phyloP scores from a whole-genome alignment of 2,797 vertebrate genomes.

The Eurystomus glaucurus region DNA sequence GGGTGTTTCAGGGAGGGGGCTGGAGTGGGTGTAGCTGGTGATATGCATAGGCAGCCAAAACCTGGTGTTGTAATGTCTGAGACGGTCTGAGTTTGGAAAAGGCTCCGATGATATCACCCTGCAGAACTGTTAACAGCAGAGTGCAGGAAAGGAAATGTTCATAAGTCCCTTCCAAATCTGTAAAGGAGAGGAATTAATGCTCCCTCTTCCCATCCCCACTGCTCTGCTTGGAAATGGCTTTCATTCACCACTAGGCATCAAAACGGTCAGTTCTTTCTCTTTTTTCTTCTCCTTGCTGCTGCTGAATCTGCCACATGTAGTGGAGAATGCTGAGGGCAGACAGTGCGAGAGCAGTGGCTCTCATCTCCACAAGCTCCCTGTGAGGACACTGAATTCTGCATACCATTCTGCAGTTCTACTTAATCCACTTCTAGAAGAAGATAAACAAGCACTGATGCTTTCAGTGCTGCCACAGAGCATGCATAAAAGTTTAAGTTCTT shows the following conservation, averaged over 20 bases:
- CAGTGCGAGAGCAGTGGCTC: background rate
- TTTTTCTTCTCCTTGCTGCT: background rate
- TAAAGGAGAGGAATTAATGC: slow-evolving; percentile 40
- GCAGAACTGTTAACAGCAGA: slow-evolving; percentile 46
- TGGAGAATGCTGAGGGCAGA: background rate
- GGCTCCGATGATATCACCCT: slow-evolving; percentile 57
- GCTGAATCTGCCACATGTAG: background rate
- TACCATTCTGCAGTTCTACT: background rate
- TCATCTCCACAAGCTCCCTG: background rate
- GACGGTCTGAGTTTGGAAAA: slow-evolving; percentile 59
- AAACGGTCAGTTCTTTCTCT: background rate
- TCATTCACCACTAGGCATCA: background rate
- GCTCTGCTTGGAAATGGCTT: slow-evolving; percentile 14
- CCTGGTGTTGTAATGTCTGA: slow-evolving; percentile 64
- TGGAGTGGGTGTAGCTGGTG: slow-evolving; percentile 48
- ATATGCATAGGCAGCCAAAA: slow-evolving; percentile 59
- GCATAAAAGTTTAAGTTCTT: background rate
- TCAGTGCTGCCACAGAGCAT: background rate
- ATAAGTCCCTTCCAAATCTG: slow-evolving; percentile 63
- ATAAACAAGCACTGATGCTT: slow-evolving; percentile 6
- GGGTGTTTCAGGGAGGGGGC: slow-evolving; percentile 10
- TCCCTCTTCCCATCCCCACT: background rate
- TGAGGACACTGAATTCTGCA: background rate
- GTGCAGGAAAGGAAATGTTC: slow-evolving; percentile 69
- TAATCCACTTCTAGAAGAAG: background rate